phyloP scores from a whole-genome alignment of 2,113 vertebrate genomes.

The Pterocles burchelli region DNA sequence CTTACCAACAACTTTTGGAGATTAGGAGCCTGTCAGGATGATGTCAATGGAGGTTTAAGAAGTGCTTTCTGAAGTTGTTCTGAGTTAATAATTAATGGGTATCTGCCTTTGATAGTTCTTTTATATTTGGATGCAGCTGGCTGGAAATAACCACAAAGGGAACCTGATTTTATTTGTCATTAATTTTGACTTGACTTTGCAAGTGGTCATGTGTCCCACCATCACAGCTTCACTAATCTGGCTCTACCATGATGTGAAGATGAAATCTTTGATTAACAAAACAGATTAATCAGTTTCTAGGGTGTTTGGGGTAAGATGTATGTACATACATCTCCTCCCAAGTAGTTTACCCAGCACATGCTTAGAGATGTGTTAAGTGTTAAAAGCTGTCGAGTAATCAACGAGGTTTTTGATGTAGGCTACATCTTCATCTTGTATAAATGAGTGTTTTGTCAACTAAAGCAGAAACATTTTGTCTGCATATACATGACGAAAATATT shows the following conservation, averaged over 20 bases:
- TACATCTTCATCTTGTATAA: conserved; percentile 17
- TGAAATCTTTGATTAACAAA: conserved; percentile 71
- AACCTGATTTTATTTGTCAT: conserved; percentile 77
- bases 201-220: conserved; percentile 31
- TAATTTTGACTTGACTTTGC: conserved; percentile 78
- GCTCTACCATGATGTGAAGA: conserved; percentile 58
- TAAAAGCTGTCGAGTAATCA: conserved; percentile 45
- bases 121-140: conserved; percentile 78
- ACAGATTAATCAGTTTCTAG: conserved; percentile 63
- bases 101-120: conserved; percentile 79
- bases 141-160: conserved; percentile 77
- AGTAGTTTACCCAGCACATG: conserved; percentile 44
- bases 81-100: conserved; percentile 83
- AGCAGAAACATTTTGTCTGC: background rate
- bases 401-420: conserved; percentile 37
- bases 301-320: background rate
- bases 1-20: conserved; percentile 72
- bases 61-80: conserved; percentile 79
- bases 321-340: conserved; percentile 26
- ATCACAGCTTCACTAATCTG: conserved; percentile 63
- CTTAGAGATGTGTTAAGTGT: conserved; percentile 49
- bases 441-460: background rate
- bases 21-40: conserved; percentile 73
- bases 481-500: background rate
- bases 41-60: conserved; percentile 78